Base-by-base conservation (phyloP, 2,797 vertebrate genomes). In the Spatula clypeata region DNA sequence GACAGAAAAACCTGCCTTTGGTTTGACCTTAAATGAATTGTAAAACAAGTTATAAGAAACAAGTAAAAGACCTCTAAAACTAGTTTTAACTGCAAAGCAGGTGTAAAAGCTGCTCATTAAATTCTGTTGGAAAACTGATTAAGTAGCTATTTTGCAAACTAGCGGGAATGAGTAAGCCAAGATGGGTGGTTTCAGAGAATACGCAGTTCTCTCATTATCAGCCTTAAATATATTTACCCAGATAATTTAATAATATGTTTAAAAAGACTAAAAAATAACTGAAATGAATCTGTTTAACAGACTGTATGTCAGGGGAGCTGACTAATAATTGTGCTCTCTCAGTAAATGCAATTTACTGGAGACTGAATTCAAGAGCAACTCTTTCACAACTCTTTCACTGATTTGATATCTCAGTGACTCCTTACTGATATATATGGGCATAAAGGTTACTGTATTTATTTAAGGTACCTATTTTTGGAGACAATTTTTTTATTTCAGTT, bases 291-390 rank as follows among this genome's bases (percentile, higher is more conserved):
- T 20, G 13, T 91, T 93, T 87, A 65, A 61, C 36, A 65, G 79
- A 92, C 77, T 34, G 45, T 72, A 49, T 29, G 16, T 82, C 3
- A 3, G 60, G 64, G 76, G 87, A 47, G 36, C 73, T 32, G 32
- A 14, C 31, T 42, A 61, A 89, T n/a, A 58, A 90, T 85, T 70
- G 74, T 54, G 9, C 23, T 85, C 36, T 72, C 61, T 54, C 54
- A 81, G 61, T 80, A 90, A 82, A 89, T 60, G 89, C 77, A 87
- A 80, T 89, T 72, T 87, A 60, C 29, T 73, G 64, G 47, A 11
- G 80, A 61, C 77, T 71, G 57, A 74, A 65, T 80, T 87, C 62
- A 64, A 84, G 60, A 54, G n/a, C 17, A 64, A 73, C 23, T 80
- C 9, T 55, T 88, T 69, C 76, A n/a, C 44, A 76, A 69, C 79